These are phyloP conservation scores for Dendronephthya gigantea DNA, from an alignment of 64 coral and sea anemone genomes.

Conservation along the genomic window DNA sequence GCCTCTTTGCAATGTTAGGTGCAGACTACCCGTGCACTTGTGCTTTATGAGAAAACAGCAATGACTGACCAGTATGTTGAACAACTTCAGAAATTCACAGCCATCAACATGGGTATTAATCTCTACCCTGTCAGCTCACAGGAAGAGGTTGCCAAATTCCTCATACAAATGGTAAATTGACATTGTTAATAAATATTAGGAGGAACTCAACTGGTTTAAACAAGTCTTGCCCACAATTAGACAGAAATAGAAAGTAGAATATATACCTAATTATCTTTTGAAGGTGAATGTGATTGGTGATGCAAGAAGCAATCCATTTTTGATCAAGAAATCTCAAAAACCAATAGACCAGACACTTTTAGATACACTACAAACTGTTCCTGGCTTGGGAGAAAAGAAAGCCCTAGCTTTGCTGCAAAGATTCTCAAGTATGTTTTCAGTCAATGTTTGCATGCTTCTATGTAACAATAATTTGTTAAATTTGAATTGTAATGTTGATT, in stretches of 20 bases:
- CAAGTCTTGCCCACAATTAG: too few species aligned
- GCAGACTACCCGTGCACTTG: neutral
- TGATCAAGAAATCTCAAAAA: constrained; percentile 57
- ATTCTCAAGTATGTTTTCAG: constrained; percentile 59
- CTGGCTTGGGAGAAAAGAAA: constrained; percentile 90
- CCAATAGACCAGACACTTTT: constrained; percentile 50
- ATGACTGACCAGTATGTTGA: constrained; percentile 52
- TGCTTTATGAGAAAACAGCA: constrained; percentile 46
- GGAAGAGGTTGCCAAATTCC: constrained; percentile 43
- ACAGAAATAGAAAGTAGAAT: too few species aligned
- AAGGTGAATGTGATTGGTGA: constrained; percentile 66
- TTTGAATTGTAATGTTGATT: neutral
- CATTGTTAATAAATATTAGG: too few species aligned
- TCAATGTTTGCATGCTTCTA: neutral
- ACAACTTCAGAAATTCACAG: constrained; percentile 45
- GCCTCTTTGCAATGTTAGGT: neutral
- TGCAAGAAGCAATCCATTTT: constrained; percentile 75
- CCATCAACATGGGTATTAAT: constrained; percentile 43
- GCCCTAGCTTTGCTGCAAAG: constrained; percentile 59
- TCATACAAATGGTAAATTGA: constrained; percentile 67
- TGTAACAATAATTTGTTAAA: neutral
- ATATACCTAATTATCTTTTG: too few species aligned
- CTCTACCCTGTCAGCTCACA: constrained; percentile 39
- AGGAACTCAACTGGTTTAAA: too few species aligned
- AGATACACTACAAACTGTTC: constrained; percentile 55